Evolutionary conservation across 2,113 vertebrate species (phyloP), one percentile per base, ranked within the genome.

Genomic region (Cynopterus brachyotis): DNA sequence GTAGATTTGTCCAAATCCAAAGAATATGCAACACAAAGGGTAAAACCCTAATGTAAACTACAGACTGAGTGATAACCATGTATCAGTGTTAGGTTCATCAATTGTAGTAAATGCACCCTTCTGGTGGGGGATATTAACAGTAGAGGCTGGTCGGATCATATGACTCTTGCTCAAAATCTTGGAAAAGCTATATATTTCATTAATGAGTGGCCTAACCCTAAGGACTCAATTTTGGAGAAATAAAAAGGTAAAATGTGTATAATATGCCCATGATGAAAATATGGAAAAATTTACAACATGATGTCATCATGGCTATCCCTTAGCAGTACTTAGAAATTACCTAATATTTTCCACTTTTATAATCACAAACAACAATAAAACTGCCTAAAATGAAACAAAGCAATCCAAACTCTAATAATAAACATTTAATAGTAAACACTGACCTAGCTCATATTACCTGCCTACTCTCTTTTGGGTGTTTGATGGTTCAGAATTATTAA

Each of bases 311-410:
- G 1, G 20, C 57, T 84, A 69, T 62, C 19, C 60, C 12, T 78
- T 32, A 72, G 32, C 66, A 87, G 64, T 1, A 45, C 16, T 69
- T 70, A 62, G 9, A 84, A 15, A 26, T 81, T 42, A 76, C 37
- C 66, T 91, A 81, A 81, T 84, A 67, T 80, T 94, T 73, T 94
- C 32, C 2, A 53, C n/a, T 75, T 72, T 80, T 69, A 84, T 76
- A 72, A 84, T 40, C 72, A 72, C 55, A 73, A 78, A 30, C 40
- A 47, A 64, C 20, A 91, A 26, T 66, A 35, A 75, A 91, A 79
- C 9, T 78, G 87, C 7, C 32, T 85, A 88, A 87, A 53, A 62
- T 12, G 6, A 87, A 78, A 78, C 2, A 75, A 93, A 79, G 30
- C 32, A 78, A 90, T 82, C 12, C 28, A 28, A 72, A 42, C 5